Base-by-base conservation (phyloP, 2,113 vertebrate species). In the Ochotona curzoniae region DNA sequence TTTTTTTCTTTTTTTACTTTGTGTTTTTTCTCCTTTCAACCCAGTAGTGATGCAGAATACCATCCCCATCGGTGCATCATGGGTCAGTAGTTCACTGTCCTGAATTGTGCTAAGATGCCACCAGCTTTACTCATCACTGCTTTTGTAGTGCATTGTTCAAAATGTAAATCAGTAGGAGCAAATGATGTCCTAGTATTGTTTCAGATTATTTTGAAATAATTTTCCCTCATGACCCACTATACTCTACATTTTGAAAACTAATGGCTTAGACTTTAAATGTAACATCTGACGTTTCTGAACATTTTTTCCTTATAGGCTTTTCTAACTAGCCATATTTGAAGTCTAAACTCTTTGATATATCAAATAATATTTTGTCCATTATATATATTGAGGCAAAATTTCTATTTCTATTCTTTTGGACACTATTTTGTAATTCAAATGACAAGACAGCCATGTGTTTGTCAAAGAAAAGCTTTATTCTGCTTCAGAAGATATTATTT, bases 391-490 rank as follows among this genome's bases (percentile, higher is more conserved):
- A 75, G 35, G 10, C 70, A 83, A 96, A 86, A 63, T 14, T 28
- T 81, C 38, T 75, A 83, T 32, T 83, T 88, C 88, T 87, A 71
- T 92, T 93, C 26, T 79, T 44, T 87, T 78, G 44, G 38, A 38
- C 12, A 73, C 15, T 0, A 30, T 51, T 90, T 76, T 79, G 57
- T 9, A 88, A 75, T 84, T 89, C 70, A 93, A 92, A 84, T 71
- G 57, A 49, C 18, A 2, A 12, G 9, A 44, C 80, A 79, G 23
- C 10, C 10, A 47, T 17, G 57, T 78, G 30, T 84, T 23, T 83
- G 35, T 87, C 14, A 54, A 51, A 38, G 38, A 71, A 13, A 6
- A 66, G 14, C 61, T 18, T 18, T 7, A 76, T 61, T 91, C 30
- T 74, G 30, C 57, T 81, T 35, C 87, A 87, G 18, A 83, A 21